Base-by-base conservation (phyloP, 2,113 vertebrate genomes). In the Trematomus loennbergii region DNA sequence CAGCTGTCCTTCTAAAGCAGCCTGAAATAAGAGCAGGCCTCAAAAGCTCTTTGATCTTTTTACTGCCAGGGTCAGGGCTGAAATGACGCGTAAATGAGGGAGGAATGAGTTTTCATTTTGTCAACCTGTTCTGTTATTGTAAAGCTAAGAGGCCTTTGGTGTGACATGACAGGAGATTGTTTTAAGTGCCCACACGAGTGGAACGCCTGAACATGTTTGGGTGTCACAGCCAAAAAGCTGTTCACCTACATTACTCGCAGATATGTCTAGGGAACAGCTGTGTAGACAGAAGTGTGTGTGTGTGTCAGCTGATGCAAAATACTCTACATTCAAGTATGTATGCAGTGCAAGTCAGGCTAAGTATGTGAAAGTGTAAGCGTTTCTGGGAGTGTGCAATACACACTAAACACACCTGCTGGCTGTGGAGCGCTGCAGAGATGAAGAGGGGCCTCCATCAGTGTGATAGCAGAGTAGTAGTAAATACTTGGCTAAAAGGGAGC, bases 11-110 rank as follows among this genome's bases (percentile, higher is more conserved):
- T 93, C 92, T 93, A 86, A 93, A 94, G 89, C 92, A 87, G 13
- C 6, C 90, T 94, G 93, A 94, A 96, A 94, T 92, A 91, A 90
- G 94, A 92, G 91, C 80, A 92, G 81, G 87, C 94, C 93, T 95
- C 92, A 94, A 93, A 90, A 95, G 94, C 87, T 81, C 94, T 95
- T 96, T 95, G 94, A 95, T 95, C 93, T 95, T 94, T 40, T 93
- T 93, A 93, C 92, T 87, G 91, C 88, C 79, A 83, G 93, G 95
- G 96, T 92, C 93, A 95, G 90, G 92, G 92, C 94, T 95, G 91
- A 72, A 93, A 93, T 94, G 93, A 96, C 87, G 91, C 92, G 92
- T 95, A 96, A 96, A 95, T 87, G 89, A 94, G 93, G 92, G 95
- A 96, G 94, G 94, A 96, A 92, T 91, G 92, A 93, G 86, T 91